Conservation (phyloP, 1,140 invertebrate genomes). For the Sweltsa coloradensis region DNA sequence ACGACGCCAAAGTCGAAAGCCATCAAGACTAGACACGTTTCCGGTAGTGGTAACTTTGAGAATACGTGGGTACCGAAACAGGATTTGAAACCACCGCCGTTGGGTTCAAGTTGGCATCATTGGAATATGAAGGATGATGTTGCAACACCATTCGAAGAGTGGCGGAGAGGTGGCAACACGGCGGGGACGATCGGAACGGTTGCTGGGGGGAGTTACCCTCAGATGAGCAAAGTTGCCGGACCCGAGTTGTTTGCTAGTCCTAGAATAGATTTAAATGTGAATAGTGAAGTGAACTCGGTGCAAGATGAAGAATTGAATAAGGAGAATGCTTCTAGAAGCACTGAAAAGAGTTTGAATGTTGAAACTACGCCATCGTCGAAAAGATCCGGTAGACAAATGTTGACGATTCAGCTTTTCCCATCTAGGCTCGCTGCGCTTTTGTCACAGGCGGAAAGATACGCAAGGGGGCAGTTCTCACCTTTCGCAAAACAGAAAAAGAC, state of each 20-base stretch:
- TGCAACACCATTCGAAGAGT: too few relatives aligned
- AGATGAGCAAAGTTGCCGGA: neutral
- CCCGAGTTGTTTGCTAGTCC: neutral
- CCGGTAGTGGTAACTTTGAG: neutral
- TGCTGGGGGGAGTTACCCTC: neutral
- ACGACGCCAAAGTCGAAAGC: neutral
- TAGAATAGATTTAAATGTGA: too few relatives aligned
- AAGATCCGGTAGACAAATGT: too few relatives aligned
- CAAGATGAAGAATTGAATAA: too few relatives aligned
- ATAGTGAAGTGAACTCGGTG: too few relatives aligned
- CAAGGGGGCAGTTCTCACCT: slow-evolving; percentile 56
- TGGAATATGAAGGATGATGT: too few relatives aligned
- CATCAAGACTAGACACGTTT: neutral
- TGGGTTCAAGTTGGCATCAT: neutral
- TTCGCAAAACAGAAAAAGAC: slow-evolving; percentile 24
- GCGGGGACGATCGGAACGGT: neutral
- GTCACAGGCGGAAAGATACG: slow-evolving; percentile 67
- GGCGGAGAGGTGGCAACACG: neutral
- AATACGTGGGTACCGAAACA: neutral
- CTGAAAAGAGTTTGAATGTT: too few relatives aligned
- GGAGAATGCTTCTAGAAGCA: too few relatives aligned
- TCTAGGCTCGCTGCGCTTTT: slow-evolving; percentile 60
- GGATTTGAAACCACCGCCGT: slow-evolving; percentile 1
- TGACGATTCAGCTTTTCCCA: slow-evolving; percentile 65
- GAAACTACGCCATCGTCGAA: too few relatives aligned